Evolutionary conservation across 2,797 vertebrate genomes (phyloP).

Genomic region (Phrynocephalus vlangalii): DNA sequence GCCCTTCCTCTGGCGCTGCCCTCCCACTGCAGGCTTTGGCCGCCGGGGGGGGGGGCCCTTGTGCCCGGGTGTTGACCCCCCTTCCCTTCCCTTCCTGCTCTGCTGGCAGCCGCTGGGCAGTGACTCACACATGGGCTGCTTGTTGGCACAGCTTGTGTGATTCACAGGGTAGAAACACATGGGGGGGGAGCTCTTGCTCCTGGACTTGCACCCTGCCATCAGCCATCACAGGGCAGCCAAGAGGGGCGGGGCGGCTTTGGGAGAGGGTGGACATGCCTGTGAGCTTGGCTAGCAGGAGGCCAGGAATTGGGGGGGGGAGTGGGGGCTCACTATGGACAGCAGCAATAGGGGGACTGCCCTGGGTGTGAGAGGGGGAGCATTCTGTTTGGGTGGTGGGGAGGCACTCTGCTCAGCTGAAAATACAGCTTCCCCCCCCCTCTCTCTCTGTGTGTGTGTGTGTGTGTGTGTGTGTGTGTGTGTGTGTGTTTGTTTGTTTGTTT

Average conservation of each 20-base stretch:
- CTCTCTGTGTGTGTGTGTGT: too few species aligned
- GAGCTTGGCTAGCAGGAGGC: too few species aligned
- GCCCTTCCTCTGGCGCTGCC: not conserved
- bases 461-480: too few species aligned
- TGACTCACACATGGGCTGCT: conserved; percentile 11
- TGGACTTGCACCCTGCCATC: conserved; percentile 32
- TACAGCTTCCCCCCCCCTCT: too few species aligned
- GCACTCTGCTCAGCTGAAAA: too few species aligned
- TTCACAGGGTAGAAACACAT: conserved; percentile 59
- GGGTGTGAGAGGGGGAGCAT: too few species aligned
- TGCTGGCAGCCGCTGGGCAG: not conserved
- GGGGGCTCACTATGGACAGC: too few species aligned
- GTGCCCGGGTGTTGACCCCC: not conserved
- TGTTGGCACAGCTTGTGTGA: conserved; percentile 49
- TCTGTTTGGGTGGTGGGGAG: too few species aligned
- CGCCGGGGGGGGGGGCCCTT: not conserved
- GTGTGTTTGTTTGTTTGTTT: too few species aligned
- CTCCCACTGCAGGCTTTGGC: not conserved
- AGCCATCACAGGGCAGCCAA: not conserved
- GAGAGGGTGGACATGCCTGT: not conserved
- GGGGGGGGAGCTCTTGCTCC: not conserved
- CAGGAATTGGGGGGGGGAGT: fast-evolving
- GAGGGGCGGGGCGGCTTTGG: not conserved
- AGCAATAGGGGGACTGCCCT: too few species aligned
- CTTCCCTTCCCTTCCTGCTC: not conserved